Evolutionary conservation across 2,888 invertebrate genomes (phyloP).

Genomic region (Parnassius smintheus): DNA sequence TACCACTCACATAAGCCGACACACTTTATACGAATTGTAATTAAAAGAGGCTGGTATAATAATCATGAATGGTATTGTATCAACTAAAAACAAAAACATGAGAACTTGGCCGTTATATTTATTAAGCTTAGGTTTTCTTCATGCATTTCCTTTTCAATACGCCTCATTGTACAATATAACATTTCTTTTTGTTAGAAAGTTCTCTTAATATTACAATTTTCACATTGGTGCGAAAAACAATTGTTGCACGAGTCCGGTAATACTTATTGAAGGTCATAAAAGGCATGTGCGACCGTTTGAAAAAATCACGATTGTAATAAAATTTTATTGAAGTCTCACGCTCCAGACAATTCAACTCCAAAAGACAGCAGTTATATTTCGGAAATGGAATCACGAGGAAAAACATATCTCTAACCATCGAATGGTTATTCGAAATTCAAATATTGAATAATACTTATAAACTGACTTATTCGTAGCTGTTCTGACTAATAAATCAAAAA

Average conservation of each 20-base stretch:
- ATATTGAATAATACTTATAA: no score
- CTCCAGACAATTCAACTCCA: constrained; percentile 14
- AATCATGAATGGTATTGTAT: no score
- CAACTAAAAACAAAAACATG: no score
- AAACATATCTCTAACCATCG: not conserved
- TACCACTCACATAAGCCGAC: constrained; percentile 23
- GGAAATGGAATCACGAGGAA: not conserved
- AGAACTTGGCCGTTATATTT: no score
- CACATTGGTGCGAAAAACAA: constrained; percentile 9
- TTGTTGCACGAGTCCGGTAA: not conserved
- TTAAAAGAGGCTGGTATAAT: not conserved
- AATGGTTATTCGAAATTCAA: not conserved
- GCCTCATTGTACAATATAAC: no score
- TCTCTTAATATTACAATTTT: not conserved
- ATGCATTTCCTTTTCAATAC: no score
- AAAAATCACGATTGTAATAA: constrained; percentile 27
- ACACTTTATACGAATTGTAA: not conserved
- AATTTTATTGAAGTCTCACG: constrained; percentile 26
- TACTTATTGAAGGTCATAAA: constrained; percentile 15
- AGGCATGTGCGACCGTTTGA: constrained; percentile 22
- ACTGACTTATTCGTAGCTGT: no score
- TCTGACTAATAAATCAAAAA: no score
- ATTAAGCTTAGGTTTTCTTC: no score
- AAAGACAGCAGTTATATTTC: constrained; percentile 4
- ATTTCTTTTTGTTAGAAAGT: no score